Evolutionary conservation across 53 echinoderm and acorn worm genomes (phyloP), one percentile per base, ranked within the genome.

Genomic region (Apostichopus leukothele): DNA sequence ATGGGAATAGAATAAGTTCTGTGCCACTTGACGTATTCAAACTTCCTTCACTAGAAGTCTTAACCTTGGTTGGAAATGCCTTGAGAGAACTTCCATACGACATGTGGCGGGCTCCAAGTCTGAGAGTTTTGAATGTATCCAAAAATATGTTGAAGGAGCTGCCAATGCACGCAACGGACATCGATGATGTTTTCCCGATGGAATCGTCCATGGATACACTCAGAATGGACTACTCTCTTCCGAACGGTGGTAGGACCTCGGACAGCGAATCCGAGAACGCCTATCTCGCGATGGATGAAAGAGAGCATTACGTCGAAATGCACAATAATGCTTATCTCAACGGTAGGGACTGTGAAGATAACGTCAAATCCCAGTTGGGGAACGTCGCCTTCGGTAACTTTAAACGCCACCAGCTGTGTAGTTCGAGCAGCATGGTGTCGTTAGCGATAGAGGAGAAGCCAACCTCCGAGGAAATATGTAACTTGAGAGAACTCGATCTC

Each of bases 91-190:
- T 98, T 13, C 98, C 98, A 13, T 95, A 92, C 90, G 94, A 94
- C 89, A 98, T 98, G 98, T 98, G 98, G 98, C 91, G 94, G 88
- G 88, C 95, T 18, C 95, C 98, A 4, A 94, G 94, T 54, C 89
- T 98, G 53, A 95, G 89, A 83, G 90, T 63, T 16, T 90, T 96
- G 21, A 94, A 95, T 76, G 76, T 98, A 50, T 96, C 95, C 22
- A 83, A 88, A 86, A 97, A 98, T 74, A 68, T 76, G 5, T 92
- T 98, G 0, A 92, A 94, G 27, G 94, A 98, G 54, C 84, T 98
- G 51, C 98, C 98, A 10, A 76, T 88, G 57, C 89, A 52, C 87
- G 39, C 88, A 23, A 80, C 86, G n/a, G 89, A 79, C 50, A 21
- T 53, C 1, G 88, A 87, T 87, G 88, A 87, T 6, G 88, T 75